Evolutionary conservation across 2,113 vertebrate species (phyloP).

Genomic region (Barnardius zonarius): DNA sequence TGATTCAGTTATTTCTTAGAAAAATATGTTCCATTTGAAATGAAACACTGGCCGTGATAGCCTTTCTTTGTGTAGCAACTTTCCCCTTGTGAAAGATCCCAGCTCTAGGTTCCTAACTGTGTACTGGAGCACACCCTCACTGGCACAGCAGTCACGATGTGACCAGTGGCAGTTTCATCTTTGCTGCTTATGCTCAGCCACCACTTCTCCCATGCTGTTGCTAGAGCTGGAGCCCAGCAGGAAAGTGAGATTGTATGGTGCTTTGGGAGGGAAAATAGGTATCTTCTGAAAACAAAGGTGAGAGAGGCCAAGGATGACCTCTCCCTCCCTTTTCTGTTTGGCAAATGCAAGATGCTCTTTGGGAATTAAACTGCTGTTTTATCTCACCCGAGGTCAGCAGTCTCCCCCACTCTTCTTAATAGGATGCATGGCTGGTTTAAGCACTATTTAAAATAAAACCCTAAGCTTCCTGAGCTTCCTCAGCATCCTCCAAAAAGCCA

Average conservation of each 20-base stretch:
- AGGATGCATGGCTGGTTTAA: neutral
- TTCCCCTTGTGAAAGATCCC: neutral
- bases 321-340: neutral
- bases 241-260: rapidly evolving
- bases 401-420: neutral
- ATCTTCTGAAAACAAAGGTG: neutral
- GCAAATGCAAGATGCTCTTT: neutral
- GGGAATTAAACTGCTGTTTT: neutral
- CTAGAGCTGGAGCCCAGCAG: neutral
- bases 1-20: neutral
- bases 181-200: neutral
- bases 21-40: neutral
- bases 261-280: neutral
- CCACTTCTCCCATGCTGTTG: rapidly evolving
- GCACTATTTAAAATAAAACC: neutral
- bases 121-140: rapidly evolving
- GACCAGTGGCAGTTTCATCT: neutral
- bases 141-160: rapidly evolving
- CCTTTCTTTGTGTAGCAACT: neutral
- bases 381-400: neutral
- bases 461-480: neutral
- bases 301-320: neutral
- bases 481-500: neutral
- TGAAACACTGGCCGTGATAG: neutral
- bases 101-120: rapidly evolving